Evolutionary conservation across 37 sponge, comb jelly and placozoan genomes (phyloP), one percentile per base, ranked within the genome.

Genomic region (Hexactinellida sp.): DNA sequence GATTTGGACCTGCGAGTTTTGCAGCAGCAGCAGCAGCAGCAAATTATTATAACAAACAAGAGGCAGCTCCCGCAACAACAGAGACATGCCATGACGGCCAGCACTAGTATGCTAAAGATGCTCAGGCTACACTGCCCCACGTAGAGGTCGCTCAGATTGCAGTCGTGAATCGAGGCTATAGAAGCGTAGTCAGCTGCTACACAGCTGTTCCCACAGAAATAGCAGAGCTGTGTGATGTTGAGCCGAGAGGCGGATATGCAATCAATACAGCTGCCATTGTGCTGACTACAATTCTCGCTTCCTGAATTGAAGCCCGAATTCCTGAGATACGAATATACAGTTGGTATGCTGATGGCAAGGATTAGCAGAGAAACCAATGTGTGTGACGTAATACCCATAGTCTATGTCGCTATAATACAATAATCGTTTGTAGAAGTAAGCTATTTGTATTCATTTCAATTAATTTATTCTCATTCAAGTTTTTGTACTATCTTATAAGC

Each of bases 171-270:
- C 3, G 76, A 63, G 30, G 13, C 3, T 63, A n/a, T 1, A 63
- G 21, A 10, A 21, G 25, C 21, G 30, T 25, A 63, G 3, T 63
- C 30, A 23, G 13, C 30, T n/a, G 21, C 76, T 25, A 63, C 3
- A n/a, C 76, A 63, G 76, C 76, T 63, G 30, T 63, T n/a, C 30
- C 76, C 76, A n/a, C 76, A 63, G 30, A 25, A 63, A n/a, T 63
- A 63, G 30, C 76, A 63, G 3, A 10, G 3, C 34, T 32, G 34
- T 28, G 76, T 32, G 19, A 32, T 1, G 34, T 63, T 63, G 21
- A 63, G 13, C 5, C 34, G 3, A n/a, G 76, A 3, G 34, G 76
- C 34, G 3, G 34, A 63, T 1, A 63, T n/a, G 76, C 76, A 63
- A 10, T 63, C 76, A n/a, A 1, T 63, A n/a, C 76, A 63, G 34